Evolutionary conservation across 2,797 vertebrate species (phyloP).

Genomic region (Sebastes minor): DNA sequence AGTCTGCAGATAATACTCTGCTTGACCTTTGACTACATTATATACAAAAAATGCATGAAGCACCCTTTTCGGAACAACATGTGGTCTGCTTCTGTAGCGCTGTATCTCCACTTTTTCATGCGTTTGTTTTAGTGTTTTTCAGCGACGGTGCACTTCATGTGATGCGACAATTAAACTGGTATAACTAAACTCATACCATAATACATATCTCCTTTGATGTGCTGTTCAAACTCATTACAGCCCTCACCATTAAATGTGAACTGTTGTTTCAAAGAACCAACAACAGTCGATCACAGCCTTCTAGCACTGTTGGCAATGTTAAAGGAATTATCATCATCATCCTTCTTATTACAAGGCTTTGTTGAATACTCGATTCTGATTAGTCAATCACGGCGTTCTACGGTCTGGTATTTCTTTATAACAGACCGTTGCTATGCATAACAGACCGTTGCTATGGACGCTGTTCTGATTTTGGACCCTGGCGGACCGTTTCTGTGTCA

Average conservation of each 20-base stretch:
- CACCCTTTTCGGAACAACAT: background rate
- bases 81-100: background rate
- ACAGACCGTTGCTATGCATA: no score
- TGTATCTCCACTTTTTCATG: background rate
- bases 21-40: background rate
- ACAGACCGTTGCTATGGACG: no score
- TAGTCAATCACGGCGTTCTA: no score
- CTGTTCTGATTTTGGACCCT: no score
- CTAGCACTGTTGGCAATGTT: background rate
- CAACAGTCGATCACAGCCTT: background rate
- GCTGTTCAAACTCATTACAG: background rate
- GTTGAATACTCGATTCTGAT: no score
- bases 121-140: background rate
- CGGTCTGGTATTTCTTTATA: no score
- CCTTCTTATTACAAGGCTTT: background rate
- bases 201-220: background rate
- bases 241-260: background rate
- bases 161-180: background rate
- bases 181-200: background rate
- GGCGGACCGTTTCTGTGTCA: no score
- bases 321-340: background rate
- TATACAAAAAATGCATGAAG: background rate
- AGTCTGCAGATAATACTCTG: background rate
- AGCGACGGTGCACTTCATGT: background rate
- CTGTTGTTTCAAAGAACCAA: background rate